Evolutionary conservation across 2,113 vertebrate species (phyloP).

Genomic region (Polyodon spathula): DNA sequence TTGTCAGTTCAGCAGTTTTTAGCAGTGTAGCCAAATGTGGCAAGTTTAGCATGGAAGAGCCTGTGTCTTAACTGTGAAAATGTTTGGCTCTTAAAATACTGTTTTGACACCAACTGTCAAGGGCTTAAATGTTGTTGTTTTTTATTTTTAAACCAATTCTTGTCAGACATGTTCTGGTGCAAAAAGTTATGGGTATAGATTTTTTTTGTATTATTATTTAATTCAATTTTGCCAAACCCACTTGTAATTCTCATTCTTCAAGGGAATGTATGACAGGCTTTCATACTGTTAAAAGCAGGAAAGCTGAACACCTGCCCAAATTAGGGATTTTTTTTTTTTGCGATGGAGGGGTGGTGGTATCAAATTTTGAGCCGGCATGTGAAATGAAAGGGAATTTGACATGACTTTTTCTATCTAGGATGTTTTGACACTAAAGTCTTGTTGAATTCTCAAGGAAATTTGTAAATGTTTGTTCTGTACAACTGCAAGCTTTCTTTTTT

Average conservation of each 20-base stretch:
- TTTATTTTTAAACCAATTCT: too few species aligned
- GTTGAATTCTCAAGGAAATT: conserved; percentile 31
- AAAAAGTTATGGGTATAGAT: conserved; percentile 24
- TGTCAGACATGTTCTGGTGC: too few species aligned
- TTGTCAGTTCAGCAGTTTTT: conserved; percentile 21
- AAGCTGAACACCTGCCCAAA: conserved; percentile 48
- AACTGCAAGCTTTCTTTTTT: conserved; percentile 42
- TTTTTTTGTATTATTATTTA: conserved; percentile 43
- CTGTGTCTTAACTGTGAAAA: not conserved
- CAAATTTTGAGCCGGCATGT: conserved; percentile 1
- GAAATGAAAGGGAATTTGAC: conserved; percentile 34
- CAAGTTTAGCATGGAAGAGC: too few species aligned
- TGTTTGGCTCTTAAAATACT: not conserved
- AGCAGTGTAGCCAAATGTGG: not conserved
- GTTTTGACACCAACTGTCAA: conserved; percentile 23
- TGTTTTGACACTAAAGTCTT: not conserved
- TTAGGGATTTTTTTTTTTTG: conserved; percentile 41
- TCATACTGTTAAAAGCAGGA: conserved; percentile 39
- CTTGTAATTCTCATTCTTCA: conserved; percentile 35
- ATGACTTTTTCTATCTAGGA: not conserved
- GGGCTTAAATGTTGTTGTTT: conserved; percentile 8
- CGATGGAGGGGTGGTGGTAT: conserved; percentile 33
- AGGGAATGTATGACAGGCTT: conserved; percentile 39
- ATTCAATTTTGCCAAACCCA: conserved; percentile 13
- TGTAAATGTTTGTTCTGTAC: conserved; percentile 35